Evolutionary conservation across 2,888 invertebrate genomes (phyloP), one percentile per base, ranked within the genome.

Genomic region (Andrena dorsata): DNA sequence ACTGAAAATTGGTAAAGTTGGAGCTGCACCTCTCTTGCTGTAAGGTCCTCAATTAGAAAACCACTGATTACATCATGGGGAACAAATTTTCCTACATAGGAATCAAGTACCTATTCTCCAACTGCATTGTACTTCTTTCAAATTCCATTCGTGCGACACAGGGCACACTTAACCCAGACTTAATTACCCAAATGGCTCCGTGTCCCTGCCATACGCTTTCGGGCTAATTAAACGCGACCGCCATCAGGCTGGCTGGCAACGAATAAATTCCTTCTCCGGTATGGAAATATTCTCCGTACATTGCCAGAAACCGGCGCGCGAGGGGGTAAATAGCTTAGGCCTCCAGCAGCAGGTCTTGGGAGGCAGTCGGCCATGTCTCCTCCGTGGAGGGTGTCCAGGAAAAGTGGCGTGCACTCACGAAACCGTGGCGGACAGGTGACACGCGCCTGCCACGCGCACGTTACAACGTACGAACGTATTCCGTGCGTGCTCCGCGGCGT

Each of bases 361-460:
- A 87, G 89, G 88, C 90, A 90, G 84, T 90, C 90, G 91, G 89
- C 90, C 90, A 91, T 92, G 88, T 91, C 91, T 91, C 89, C 91
- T 82, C 78, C 83, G 81, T 71, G 86, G 89, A 92, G 90, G 90
- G 91, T 87, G 88, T 86, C 81, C 88, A 75, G 82, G 86, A 87
- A 86, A 87, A 81, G 80, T 86, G 88, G 85, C 86, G 87, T 86
- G 89, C 82, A 90, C 83, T 85, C 92, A 91, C 87, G 88, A 86
- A 88, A 91, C 88, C 94, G 89, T 93, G 90, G 93, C 92, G 89
- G 88, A 92, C 93, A 94, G 93, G 93, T 94, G 93, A 93, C 93
- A 93, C 93, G 93, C 92, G 93, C 89, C 90, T 69, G 91, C 89
- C 93, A 92, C 92, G 92, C 92, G 92, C 86, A 60, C 81, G 84